Evolutionary conservation across 2,113 vertebrate species (phyloP), one percentile per base, ranked within the genome.

Genomic region (Pomatorhinus ruficollis): DNA sequence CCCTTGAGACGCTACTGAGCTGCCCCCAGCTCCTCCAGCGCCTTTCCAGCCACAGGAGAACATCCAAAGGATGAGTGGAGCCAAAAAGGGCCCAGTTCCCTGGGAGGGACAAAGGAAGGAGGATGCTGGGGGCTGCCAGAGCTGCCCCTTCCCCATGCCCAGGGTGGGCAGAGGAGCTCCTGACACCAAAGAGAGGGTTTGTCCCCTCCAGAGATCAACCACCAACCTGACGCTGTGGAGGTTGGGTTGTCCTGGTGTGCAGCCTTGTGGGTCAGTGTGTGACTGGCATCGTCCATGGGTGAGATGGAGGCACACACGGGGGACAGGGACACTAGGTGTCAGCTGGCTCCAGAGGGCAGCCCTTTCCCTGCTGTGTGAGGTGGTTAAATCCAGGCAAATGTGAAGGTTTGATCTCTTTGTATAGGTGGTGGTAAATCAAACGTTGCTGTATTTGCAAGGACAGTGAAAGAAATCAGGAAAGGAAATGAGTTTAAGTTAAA

Each of bases 121-220:
- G 44, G 65, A 75, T 68, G 56, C 74, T 87, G 69, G 28, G 23
- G 47, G 45, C 85, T 93, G 65, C 68, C 6, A 4, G 68, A 89
- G 63, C 78, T 3, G 0, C 35, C 81, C 90, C 18, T 74, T 87
- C 70, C 61, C 64, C 20, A 7, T 37, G 59, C 56, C 56, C 18
- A 28, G 39, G 9, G 42, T 53, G 57, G 76, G 79, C 83, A 92
- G 74, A 91, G 70, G 42, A 82, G 82, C 57, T 91, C 68, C 90
- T 1, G 8, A 96, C 88, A 92, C 96, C 96, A 97, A 97, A 97
- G 96, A 97, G 71, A 86, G 59, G 66, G 68, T 65, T 85, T 88
- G 31, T 71, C 20, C 23, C 12, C 37, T 69, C 72, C 81, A 75
- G 82, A 59, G 37, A 66, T 76, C 54, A 87, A 40, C 68, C 24